A percentile compares a stretch with the other conserved stretches of the same genome.
These are phyloP conservation scores for Rhizoglyphus robini DNA, from an alignment of 1,140 invertebrate species.

Conservation along the genomic window DNA sequence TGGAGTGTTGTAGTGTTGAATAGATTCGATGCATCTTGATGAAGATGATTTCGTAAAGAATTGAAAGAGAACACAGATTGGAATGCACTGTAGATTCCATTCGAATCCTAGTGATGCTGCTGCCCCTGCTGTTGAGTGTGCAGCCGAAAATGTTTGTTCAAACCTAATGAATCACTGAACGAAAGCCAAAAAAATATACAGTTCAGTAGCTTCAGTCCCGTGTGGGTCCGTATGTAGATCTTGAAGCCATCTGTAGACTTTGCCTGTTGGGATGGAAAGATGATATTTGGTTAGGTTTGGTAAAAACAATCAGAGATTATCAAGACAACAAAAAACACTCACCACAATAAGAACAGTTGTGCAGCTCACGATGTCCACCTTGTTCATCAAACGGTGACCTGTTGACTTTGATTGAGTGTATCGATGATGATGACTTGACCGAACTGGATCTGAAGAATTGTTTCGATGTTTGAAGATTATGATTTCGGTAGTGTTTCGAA, in stretches of 20 bases:
- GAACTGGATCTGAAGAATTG: no score
- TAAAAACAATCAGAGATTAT: background rate
- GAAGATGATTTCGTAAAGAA: no score
- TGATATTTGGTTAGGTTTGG: background rate
- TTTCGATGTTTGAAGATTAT: background rate
- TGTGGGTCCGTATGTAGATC: conserved; percentile 65
- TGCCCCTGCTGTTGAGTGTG: conserved; percentile 41
- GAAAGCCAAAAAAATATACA: conserved; percentile 67
- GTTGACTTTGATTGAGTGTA: background rate
- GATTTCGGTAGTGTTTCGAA: background rate
- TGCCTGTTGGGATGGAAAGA: conserved; percentile 48
- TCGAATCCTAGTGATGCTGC: background rate
- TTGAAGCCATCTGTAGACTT: conserved; percentile 83
- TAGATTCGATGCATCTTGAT: no score
- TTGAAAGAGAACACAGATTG: no score
- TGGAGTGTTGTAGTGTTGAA: no score
- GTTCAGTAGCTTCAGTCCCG: conserved; percentile 72
- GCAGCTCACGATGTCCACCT: conserved; percentile 15
- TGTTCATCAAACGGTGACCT: background rate
- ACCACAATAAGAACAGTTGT: conserved; percentile 20
- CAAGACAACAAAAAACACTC: background rate
- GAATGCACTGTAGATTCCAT: no score
- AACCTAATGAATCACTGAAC: conserved; percentile 81
- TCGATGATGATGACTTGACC: background rate
- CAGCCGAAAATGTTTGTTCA: conserved; percentile 81